Evolutionary conservation across 2,113 vertebrate genomes (phyloP), one percentile per base, ranked within the genome.

Genomic region (Psophia crepitans): DNA sequence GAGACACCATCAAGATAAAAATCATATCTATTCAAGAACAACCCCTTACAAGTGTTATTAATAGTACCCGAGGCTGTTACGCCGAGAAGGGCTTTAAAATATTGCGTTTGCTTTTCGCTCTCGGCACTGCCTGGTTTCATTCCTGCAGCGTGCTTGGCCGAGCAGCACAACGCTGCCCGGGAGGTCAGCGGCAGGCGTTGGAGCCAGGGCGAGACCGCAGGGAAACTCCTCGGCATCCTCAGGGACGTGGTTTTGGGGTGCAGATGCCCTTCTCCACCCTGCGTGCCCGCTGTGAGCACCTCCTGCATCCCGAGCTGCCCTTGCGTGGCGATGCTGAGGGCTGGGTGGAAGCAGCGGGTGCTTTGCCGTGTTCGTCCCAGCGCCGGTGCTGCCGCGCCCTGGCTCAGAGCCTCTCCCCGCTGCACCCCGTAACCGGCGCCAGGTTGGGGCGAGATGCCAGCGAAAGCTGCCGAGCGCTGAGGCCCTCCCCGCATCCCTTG

Each of bases 21-120:
- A 95, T 97, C 93, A 70, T 92, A 95, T 97, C 96, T 96, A 26
- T 90, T 97, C 87, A 66, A 85, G 90, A 91, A 85, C 88, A 93
- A 70, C 84, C 90, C 71, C 95, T 96, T 88, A 88, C 92, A 88
- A 92, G 93, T 77, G 82, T 95, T 96, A 93, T 94, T 97, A 95
- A 97, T 93, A 94, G 95, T 14, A 14, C 87, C 68, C 33, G 6
- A 63, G 92, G 66, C 51, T 84, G 70, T 70, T 79, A 32, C 1
- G 8, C 41, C 30, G 90, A 66, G 75, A 95, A 94, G 87, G 78
- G 16, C 78, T 96, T 94, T 51, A 85, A 97, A 96, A 96, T 79
- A 85, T 13, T 56, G 61, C 7, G 3, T 82, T 93, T 94, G 93
- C 84, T 82, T 85, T 82, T n/a, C 1, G 19, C 89, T 77, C 68